Percentiles rank a stretch among this genome's conserved stretches.
Conservation (phyloP, 2,888 invertebrate species). For the Tachina grossa region DNA sequence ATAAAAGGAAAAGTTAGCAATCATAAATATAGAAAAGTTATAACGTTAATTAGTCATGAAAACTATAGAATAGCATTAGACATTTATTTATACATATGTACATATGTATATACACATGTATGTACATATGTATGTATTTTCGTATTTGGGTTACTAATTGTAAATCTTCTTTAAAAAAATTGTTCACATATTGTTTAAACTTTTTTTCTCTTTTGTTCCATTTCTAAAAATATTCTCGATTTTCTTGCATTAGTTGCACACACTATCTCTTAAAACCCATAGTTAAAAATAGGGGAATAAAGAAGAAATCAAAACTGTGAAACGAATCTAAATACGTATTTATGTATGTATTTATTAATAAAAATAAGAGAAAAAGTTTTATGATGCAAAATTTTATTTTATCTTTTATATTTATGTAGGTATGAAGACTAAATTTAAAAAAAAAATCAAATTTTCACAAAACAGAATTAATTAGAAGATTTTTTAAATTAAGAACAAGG, state of each 20-base stretch:
- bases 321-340: neutral
- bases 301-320: neutral
- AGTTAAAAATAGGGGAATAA: neutral
- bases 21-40: neutral
- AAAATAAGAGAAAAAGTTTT: too few relatives aligned
- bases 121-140: neutral
- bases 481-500: too few relatives aligned
- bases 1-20: too few relatives aligned
- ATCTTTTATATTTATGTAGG: too few relatives aligned
- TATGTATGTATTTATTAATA: neutral
- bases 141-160: neutral
- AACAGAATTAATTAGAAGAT: neutral
- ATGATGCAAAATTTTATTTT: too few relatives aligned
- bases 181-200: constrained; percentile 11
- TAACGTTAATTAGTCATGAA: constrained; percentile 21
- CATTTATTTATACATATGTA: neutral
- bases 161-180: neutral
- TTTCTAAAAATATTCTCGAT: constrained; percentile 41
- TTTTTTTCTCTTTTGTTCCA: constrained; percentile 4
- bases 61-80: neutral
- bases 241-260: constrained; percentile 12
- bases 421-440: too few relatives aligned
- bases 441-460: neutral
- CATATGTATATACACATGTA: constrained; percentile 8
- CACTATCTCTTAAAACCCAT: neutral